phyloP scores from a whole-genome alignment of 2,113 vertebrate genomes.

The Cariama cristata region DNA sequence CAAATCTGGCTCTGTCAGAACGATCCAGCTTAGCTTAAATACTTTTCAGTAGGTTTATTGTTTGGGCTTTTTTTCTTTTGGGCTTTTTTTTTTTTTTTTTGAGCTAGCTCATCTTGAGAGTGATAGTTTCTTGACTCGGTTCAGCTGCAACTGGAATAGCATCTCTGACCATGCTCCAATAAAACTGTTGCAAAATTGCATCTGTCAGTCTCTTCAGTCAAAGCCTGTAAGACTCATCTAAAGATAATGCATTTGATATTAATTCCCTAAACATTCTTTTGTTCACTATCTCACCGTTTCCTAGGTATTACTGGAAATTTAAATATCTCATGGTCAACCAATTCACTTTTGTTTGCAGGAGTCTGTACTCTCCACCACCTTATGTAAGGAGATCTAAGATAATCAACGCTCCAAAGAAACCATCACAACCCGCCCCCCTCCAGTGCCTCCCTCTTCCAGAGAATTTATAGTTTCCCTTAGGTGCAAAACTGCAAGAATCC shows the following conservation, averaged over 20 bases:
- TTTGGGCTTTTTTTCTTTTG: not conserved
- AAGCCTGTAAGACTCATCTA: not conserved
- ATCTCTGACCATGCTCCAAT: not conserved
- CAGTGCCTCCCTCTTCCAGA: not conserved
- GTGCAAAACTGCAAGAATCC: not conserved
- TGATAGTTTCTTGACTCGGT: conserved; percentile 17
- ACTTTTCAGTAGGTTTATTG: conserved; percentile 21
- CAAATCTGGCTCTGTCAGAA: conserved; percentile 43
- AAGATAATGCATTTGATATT: not conserved
- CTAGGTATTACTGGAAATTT: not conserved
- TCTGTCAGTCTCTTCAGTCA: not conserved
- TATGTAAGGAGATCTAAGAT: not conserved
- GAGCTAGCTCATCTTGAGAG: conserved; percentile 2
- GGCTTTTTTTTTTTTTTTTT: not conserved
- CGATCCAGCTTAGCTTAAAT: not conserved
- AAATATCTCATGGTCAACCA: not conserved
- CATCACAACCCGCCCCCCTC: not conserved
- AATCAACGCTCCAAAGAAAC: not conserved
- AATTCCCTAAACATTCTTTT: not conserved
- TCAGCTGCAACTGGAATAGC: conserved; percentile 36
- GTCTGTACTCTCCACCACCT: not conserved
- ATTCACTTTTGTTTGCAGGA: not conserved
- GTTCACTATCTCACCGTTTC: not conserved
- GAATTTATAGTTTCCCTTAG: conserved; percentile 1
- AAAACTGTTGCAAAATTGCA: not conserved